Evolutionary conservation across 2,888 invertebrate species (phyloP).

Genomic region (Hydraecia micacea): DNA sequence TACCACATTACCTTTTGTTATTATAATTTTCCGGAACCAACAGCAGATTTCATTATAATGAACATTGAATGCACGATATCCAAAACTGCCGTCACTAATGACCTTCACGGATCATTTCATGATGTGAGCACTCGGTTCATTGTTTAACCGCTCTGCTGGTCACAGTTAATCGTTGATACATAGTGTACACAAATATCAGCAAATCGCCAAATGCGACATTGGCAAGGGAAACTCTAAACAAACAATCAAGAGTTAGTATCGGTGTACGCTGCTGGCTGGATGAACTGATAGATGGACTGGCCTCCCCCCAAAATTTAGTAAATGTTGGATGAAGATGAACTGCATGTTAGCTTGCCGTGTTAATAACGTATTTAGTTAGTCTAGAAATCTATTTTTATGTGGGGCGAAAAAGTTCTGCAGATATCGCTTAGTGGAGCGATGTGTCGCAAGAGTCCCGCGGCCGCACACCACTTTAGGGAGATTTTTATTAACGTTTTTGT

Average conservation of each 20-base stretch:
- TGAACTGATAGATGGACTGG: conserved; percentile 1
- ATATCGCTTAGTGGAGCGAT: background rate
- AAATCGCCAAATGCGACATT: background rate
- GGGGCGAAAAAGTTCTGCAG: too few species aligned
- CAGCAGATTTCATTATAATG: conserved; percentile 23
- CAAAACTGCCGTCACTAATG: conserved; percentile 12
- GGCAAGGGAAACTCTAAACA: background rate
- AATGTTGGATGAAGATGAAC: background rate
- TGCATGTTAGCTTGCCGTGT: too few species aligned
- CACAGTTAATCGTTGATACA: conserved; percentile 29
- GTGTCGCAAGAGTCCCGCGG: background rate
- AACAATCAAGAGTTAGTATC: conserved; percentile 4
- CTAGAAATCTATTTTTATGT: background rate
- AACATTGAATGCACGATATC: conserved; percentile 3
- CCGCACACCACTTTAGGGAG: background rate
- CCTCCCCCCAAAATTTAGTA: background rate
- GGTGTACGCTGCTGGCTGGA: background rate
- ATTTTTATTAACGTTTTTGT: conserved; percentile 5
- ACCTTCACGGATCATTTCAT: conserved; percentile 53
- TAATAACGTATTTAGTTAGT: background rate
- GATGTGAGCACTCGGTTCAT: conserved; percentile 31
- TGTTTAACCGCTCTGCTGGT: conserved; percentile 45
- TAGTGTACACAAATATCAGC: conserved; percentile 5
- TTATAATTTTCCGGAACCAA: background rate
- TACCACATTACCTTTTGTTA: background rate